phyloP scores from a whole-genome alignment of 2,113 vertebrate genomes.

The Miniopterus natalensis region DNA sequence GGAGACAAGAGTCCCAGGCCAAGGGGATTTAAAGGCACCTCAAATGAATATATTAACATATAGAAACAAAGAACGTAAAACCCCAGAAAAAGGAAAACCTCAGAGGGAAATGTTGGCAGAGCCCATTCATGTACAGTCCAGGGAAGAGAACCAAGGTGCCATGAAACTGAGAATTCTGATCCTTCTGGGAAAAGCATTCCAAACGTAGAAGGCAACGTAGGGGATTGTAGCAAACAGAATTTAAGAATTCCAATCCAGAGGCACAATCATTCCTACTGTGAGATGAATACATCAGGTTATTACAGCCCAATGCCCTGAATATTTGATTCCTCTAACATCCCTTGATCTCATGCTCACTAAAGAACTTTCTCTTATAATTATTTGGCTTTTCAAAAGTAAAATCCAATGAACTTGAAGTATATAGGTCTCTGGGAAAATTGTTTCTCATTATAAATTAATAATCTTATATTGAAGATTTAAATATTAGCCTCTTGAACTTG shows the following conservation, averaged over 20 bases:
- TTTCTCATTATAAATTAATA: conserved; percentile 46
- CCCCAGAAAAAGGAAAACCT: not conserved
- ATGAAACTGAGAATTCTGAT: not conserved
- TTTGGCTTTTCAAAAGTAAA: conserved; percentile 44
- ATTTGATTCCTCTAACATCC: not conserved
- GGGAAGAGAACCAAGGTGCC: not conserved
- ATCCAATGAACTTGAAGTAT: not conserved
- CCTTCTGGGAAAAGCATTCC: not conserved
- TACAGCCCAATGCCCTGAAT: not conserved
- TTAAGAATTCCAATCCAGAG: not conserved
- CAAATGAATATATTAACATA: not conserved
- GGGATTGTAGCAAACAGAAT: not conserved
- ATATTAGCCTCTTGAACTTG: not conserved
- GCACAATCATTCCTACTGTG: not conserved
- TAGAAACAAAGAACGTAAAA: not conserved
- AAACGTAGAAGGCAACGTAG: not conserved
- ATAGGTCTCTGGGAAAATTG: not conserved
- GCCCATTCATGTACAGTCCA: not conserved
- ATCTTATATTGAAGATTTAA: not conserved
- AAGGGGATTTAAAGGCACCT: not conserved
- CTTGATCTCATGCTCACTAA: not conserved
- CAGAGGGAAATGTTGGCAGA: not conserved
- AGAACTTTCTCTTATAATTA: not conserved
- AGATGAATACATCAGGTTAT: not conserved
- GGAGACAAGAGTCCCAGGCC: not conserved